Evolutionary conservation across 2,888 invertebrate genomes (phyloP).

Genomic region (Zonitis immaculata): DNA sequence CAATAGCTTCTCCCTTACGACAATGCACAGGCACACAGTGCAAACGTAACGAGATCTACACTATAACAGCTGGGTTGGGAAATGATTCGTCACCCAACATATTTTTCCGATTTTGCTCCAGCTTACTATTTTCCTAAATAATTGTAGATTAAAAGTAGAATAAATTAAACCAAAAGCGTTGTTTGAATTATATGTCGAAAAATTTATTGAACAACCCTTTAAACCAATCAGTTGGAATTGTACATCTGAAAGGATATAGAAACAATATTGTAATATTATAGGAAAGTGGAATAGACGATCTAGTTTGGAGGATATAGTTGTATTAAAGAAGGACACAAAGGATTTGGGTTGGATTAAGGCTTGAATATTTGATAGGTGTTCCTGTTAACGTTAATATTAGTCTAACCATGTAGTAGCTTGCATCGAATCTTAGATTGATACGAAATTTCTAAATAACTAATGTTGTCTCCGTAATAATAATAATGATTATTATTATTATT

Average conservation of each 20-base stretch:
- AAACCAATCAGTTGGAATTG: conserved; percentile 28
- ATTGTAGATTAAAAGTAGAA: too few relatives aligned
- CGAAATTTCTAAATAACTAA: not conserved
- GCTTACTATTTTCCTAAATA: too few relatives aligned
- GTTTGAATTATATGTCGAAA: too few relatives aligned
- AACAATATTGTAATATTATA: conserved; percentile 24
- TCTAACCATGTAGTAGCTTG: not conserved
- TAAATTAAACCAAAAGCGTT: too few relatives aligned
- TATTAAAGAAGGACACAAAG: conserved; percentile 29
- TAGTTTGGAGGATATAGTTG: conserved; percentile 20
- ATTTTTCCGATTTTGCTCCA: too few relatives aligned
- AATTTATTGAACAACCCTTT: too few relatives aligned
- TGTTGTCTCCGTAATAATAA: too few relatives aligned
- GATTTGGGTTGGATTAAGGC: conserved; percentile 34
- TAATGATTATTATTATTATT: not conserved
- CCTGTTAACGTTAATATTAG: not conserved
- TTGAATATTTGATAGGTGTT: conserved; percentile 35
- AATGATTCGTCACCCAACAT: too few relatives aligned
- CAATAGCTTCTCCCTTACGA: too few relatives aligned
- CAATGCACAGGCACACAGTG: too few relatives aligned
- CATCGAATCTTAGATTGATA: not conserved
- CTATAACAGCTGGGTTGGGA: too few relatives aligned
- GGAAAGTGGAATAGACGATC: conserved; percentile 20
- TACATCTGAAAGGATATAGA: conserved; percentile 19
- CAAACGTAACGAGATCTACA: too few relatives aligned